These are phyloP conservation scores for Xyrauchen texanus DNA, from an alignment of 2,113 vertebrate genomes.

Conservation along the genomic window DNA sequence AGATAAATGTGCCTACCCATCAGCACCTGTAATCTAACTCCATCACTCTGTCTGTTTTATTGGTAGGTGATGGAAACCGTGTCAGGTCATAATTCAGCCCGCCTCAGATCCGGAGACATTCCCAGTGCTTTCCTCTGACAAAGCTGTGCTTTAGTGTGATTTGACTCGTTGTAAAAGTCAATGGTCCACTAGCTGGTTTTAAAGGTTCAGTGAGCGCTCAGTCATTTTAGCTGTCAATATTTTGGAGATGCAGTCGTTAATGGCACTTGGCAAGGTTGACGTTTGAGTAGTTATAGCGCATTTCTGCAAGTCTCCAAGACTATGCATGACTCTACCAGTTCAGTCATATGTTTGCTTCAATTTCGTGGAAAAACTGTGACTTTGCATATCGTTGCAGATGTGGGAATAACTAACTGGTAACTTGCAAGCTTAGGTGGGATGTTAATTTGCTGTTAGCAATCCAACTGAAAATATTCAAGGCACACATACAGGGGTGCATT, in stretches of 20 bases:
- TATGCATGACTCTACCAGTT: background rate
- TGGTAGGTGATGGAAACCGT: conserved; percentile 14
- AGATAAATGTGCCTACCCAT: conserved; percentile 45
- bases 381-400: background rate
- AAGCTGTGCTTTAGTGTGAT: conserved; percentile 18
- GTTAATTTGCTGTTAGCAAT: background rate
- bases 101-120: conserved; percentile 23
- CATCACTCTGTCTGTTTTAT: conserved; percentile 20
- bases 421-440: background rate
- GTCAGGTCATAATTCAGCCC: conserved; percentile 30
- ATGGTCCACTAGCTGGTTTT: conserved; percentile 32
- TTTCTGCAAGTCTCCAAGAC: background rate
- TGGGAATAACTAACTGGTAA: conserved; percentile 8
- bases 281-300: background rate
- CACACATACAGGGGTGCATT: background rate
- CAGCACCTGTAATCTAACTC: conserved; percentile 38
- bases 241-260: background rate
- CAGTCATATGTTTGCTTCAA: background rate
- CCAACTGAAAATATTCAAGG: background rate
- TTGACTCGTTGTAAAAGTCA: conserved; percentile 34
- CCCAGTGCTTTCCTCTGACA: conserved; percentile 15
- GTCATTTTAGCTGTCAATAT: conserved; percentile 18
- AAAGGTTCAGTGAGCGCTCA: conserved; percentile 20
- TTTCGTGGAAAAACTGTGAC: conserved; percentile 13
- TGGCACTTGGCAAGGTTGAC: background rate